A percentile compares a stretch with the other conserved stretches of the same genome.
Evolutionary conservation across 2,113 vertebrate species (phyloP).

Genomic region (Lepisosteus oculatus): DNA sequence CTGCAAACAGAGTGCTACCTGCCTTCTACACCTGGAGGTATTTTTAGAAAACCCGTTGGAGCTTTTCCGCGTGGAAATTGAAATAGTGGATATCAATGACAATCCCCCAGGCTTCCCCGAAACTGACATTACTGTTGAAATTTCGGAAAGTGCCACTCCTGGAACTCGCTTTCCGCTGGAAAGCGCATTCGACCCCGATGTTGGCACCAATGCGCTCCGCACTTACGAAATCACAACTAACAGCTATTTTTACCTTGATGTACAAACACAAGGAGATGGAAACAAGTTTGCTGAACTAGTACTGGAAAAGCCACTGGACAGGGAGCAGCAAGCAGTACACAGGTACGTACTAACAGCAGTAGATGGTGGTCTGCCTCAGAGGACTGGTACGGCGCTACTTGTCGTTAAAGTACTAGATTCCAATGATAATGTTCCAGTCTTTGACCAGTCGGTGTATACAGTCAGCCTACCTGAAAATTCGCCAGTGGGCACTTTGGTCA

Average conservation of each 20-base stretch:
- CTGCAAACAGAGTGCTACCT: constrained; percentile 88
- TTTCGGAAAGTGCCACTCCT: constrained; percentile 93
- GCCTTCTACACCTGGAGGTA: constrained; percentile 93
- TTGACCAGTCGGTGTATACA: constrained; percentile 90
- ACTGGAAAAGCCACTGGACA: constrained; percentile 87
- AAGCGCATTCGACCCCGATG: constrained; percentile 95
- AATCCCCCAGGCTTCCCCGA: constrained; percentile 92
- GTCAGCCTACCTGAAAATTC: constrained; percentile 88
- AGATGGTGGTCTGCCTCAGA: constrained; percentile 86
- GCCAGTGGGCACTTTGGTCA: constrained; percentile 83
- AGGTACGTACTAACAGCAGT: constrained; percentile 94
- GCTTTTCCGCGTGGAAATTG: constrained; percentile 92
- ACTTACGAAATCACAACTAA: constrained; percentile 95
- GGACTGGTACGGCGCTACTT: constrained; percentile 92
- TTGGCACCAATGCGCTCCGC: constrained; percentile 92
- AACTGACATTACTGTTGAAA: constrained; percentile 92
- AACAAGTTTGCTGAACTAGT: constrained; percentile 94
- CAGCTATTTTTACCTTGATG: constrained; percentile 90
- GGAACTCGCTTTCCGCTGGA: constrained; percentile 94
- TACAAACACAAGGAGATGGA: constrained; percentile 92
- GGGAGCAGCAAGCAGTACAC: constrained; percentile 93
- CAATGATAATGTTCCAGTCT: constrained; percentile 94
- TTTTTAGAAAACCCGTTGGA: constrained; percentile 94
- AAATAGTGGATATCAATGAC: constrained; percentile 96
- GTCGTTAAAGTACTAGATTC: constrained; percentile 92